A percentile compares a stretch with the other conserved stretches of the same genome.
These are phyloP conservation scores for Hymenopus coronatus DNA, from an alignment of 2,888 invertebrate genomes.

Conservation along the genomic window DNA sequence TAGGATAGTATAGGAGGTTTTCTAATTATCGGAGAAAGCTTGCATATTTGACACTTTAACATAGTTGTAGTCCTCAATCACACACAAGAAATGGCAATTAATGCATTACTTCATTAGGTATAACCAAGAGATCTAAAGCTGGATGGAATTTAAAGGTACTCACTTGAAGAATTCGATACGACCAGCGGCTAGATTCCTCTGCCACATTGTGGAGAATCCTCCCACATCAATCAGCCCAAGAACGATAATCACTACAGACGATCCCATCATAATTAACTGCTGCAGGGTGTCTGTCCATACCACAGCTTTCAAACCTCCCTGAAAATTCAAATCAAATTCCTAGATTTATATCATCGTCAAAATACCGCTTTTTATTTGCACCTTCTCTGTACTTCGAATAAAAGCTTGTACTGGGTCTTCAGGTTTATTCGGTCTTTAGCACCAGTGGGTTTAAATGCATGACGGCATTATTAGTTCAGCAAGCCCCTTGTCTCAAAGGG, in stretches of 20 bases:
- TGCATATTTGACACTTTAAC: no score
- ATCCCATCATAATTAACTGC: conserved; percentile 46
- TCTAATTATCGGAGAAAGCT: no score
- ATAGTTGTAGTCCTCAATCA: no score
- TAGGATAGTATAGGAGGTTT: no score
- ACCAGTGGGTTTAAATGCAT: no score
- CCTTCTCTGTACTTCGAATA: not conserved
- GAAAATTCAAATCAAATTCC: not conserved
- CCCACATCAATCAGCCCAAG: conserved; percentile 46
- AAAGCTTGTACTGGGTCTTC: not conserved
- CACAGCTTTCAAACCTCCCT: conserved; percentile 54
- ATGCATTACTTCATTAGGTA: no score
- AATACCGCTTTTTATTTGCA: no score
- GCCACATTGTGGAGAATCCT: conserved; percentile 45
- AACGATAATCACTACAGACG: conserved; percentile 44
- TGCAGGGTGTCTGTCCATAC: conserved; percentile 55
- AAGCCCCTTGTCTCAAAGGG: no score
- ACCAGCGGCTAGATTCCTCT: conserved; percentile 44
- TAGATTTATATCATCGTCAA: no score
- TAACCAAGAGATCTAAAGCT: not conserved
- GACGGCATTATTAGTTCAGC: no score
- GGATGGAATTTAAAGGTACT: not conserved
- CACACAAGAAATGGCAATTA: no score
- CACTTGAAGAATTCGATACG: conserved; percentile 47
- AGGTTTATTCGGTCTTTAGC: no score